A percentile compares a stretch with the other conserved stretches of the same genome.
These are phyloP conservation scores for Neoarius graeffei DNA, from an alignment of 2,113 vertebrate genomes.

Conservation along the genomic window DNA sequence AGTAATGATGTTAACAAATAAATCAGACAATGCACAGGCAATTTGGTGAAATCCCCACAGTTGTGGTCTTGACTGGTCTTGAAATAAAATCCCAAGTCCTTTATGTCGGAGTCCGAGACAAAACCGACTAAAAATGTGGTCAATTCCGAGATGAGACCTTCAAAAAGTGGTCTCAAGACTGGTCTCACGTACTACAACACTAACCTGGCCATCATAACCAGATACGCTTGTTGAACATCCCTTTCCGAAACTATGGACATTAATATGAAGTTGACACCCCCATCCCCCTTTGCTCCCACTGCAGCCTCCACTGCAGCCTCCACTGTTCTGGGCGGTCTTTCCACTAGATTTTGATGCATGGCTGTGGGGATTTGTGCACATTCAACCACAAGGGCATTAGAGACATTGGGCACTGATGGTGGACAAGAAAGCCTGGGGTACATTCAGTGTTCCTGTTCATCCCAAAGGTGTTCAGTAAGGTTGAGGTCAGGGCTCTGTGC, in stretches of 20 bases:
- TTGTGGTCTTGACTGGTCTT: too few species aligned
- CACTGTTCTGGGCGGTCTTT: neutral
- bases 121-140: too few species aligned
- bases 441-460: neutral
- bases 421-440: neutral
- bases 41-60: too few species aligned
- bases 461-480: neutral
- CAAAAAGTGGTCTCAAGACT: too few species aligned
- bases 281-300: neutral
- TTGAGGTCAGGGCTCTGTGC: neutral
- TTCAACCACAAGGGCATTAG: neutral
- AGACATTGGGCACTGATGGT: neutral
- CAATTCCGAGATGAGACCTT: too few species aligned
- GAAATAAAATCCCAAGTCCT: too few species aligned
- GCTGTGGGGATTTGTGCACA: neutral
- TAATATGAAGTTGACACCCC: neutral
- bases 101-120: too few species aligned
- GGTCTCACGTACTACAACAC: too few species aligned
- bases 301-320: neutral
- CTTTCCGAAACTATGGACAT: neutral
- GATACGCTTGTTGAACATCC: neutral
- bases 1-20: too few species aligned
- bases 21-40: too few species aligned
- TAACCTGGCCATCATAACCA: neutral
- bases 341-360: neutral